A percentile compares a stretch with the other conserved stretches of the same genome.
Conservation (phyloP, 2,888 invertebrate genomes). For the Amphipoea oculea region DNA sequence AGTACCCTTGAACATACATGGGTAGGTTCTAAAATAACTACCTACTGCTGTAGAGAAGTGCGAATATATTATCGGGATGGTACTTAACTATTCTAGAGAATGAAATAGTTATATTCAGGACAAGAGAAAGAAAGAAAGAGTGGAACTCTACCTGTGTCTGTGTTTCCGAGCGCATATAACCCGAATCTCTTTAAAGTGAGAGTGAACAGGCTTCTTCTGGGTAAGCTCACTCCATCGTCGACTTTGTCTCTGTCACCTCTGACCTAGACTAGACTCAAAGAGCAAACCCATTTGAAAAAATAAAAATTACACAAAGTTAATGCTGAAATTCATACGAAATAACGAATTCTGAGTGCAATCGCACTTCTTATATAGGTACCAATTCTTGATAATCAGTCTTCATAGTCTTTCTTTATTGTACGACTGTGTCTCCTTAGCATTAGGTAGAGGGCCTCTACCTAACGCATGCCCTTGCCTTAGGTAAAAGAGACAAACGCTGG, state of each 20-base stretch:
- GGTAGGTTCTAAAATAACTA: background rate
- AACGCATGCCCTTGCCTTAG: background rate
- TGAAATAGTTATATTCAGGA: background rate
- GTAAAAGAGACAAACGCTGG: background rate
- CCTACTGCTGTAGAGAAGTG: background rate
- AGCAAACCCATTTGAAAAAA: no score
- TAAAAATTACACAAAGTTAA: background rate
- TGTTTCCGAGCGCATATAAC: no score
- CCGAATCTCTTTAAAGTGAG: no score
- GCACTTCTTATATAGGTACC: background rate
- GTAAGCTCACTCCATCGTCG: no score
- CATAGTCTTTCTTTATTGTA: background rate
- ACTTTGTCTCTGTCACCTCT: no score
- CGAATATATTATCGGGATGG: background rate
- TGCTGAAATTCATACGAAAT: background rate
- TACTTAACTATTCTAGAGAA: background rate
- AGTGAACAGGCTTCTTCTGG: no score
- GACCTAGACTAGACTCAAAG: no score
- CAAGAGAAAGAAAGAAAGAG: background rate
- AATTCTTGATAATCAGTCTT: background rate
- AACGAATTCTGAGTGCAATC: background rate
- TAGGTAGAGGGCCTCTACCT: no score
- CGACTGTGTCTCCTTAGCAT: no score
- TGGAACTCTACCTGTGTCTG: no score
- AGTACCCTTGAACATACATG: background rate